phyloP scores from a whole-genome alignment of 1,140 invertebrate genomes.

The Ceratina calcarata region DNA sequence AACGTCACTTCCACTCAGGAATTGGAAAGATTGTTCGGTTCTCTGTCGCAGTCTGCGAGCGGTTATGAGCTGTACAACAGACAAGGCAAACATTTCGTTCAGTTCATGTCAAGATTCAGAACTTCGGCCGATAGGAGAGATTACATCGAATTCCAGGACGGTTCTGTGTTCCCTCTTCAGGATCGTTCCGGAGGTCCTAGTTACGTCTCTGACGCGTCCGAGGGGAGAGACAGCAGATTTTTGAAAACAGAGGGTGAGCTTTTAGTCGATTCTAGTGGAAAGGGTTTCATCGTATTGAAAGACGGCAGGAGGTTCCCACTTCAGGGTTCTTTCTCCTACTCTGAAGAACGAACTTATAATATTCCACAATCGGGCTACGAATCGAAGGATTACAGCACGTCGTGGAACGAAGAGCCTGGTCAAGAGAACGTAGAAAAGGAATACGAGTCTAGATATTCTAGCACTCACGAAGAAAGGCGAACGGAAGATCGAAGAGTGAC shows the following conservation, averaged over 20 bases:
- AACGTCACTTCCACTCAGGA: conserved; percentile 69
- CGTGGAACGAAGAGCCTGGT: conserved; percentile 59
- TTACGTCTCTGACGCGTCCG: conserved; percentile 32
- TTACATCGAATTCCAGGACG: conserved; percentile 72
- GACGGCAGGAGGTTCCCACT: conserved; percentile 71
- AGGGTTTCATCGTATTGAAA: conserved; percentile 66
- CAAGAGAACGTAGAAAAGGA: conserved; percentile 25
- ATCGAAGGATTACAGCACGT: conserved; percentile 42
- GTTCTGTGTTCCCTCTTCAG: conserved; percentile 68
- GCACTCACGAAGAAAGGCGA: conserved; percentile 63
- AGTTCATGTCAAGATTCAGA: conserved; percentile 67
- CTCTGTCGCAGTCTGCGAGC: conserved; percentile 57
- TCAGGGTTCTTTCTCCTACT: conserved; percentile 67
- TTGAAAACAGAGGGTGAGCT: conserved; percentile 67
- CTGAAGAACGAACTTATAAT: conserved; percentile 60
- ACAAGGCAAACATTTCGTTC: conserved; percentile 65
- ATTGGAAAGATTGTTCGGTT: conserved; percentile 62
- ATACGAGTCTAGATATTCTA: conserved; percentile 64
- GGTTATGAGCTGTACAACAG: conserved; percentile 58
- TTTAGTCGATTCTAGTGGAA: conserved; percentile 60
- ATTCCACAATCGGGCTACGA: conserved; percentile 40
- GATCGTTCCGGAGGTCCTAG: conserved; percentile 62
- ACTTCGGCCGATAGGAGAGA: conserved; percentile 63
- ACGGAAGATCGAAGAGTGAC: conserved; percentile 52
- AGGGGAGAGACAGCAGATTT: conserved; percentile 48